Evolutionary conservation across 2,888 invertebrate genomes (phyloP), one percentile per base, ranked within the genome.

Genomic region (Pristionchus japonicus): DNA sequence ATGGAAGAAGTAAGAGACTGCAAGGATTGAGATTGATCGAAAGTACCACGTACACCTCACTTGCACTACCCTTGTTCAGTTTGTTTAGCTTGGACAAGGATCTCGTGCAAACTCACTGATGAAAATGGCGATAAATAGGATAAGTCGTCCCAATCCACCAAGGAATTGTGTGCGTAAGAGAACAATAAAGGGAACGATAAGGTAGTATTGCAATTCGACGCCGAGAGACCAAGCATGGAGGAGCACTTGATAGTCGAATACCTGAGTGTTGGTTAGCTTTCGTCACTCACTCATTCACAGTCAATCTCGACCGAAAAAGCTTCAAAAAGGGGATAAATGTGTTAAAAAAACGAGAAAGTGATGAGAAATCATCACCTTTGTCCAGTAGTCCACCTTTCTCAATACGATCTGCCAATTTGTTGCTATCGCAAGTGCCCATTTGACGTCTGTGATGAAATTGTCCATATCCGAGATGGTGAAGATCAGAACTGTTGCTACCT

Each of bases 221-320:
- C 87, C 87, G 1, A 87, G 87, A 1, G 87, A 87, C 87, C 87
- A 87, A 11, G 77, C 52, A 40, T 87, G 87, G 17, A 87, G 87
- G 0, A 87, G 57, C 17, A 87, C 74, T 31, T 70, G 87, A 27
- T 52, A 87, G 27, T 74, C 87, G 57, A 87, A 87, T 3, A 87
- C 40, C 87, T 77, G 34, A 37, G 47, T n/a, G n/a, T n/a, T n/a
- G n/a, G n/a, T n/a, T n/a, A n/a, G n/a, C n/a, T n/a, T n/a, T n/a
- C n/a, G n/a, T n/a, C n/a, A n/a, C n/a, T n/a, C n/a, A n/a, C n/a
- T 52, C n/a, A 40, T 64, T n/a, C 27, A 83, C 27, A 20, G 31
- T 83, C 34, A 27, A 23, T 47, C 7, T n/a, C n/a, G n/a, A n/a
- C n/a, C n/a, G n/a, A n/a, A n/a, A n/a, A n/a, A n/a, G n/a, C n/a